phyloP scores from a whole-genome alignment of 2,888 invertebrate genomes.

The Tholera decimalis region DNA sequence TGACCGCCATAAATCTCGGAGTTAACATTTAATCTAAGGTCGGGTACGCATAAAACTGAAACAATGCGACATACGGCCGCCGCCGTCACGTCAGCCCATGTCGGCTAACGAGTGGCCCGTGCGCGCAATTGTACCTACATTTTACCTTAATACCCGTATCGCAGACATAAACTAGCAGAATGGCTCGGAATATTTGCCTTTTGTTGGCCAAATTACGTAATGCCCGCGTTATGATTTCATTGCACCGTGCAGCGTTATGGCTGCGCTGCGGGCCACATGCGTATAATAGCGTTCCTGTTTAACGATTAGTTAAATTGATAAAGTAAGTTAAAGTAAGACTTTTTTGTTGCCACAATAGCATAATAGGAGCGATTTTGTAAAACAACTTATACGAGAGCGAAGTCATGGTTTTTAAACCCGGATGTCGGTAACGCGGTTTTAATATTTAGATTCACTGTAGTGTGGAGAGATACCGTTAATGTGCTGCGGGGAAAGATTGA shows the following conservation, averaged over 20 bases:
- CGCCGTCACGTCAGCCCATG: constrained; percentile 81
- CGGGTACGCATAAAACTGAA: constrained; percentile 86
- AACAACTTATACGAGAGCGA: constrained; percentile 69
- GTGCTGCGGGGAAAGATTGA: constrained; percentile 77
- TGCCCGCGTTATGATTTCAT: constrained; percentile 85
- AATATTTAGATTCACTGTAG: constrained; percentile 84
- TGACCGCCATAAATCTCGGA: constrained; percentile 87
- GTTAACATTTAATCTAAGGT: constrained; percentile 88
- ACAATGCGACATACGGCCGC: constrained; percentile 87
- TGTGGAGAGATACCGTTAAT: constrained; percentile 84
- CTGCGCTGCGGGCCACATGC: constrained; percentile 64
- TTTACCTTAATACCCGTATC: constrained; percentile 89
- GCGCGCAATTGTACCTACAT: constrained; percentile 88
- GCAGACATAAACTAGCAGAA: constrained; percentile 87
- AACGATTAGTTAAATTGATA: constrained; percentile 65
- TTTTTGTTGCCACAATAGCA: constrained; percentile 67
- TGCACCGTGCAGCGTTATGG: constrained; percentile 67
- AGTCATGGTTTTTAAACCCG: constrained; percentile 84
- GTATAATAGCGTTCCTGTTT: constrained; percentile 62
- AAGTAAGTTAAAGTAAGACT: constrained; percentile 58
- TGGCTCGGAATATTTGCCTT: constrained; percentile 85
- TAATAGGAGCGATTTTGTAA: constrained; percentile 74
- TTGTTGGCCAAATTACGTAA: constrained; percentile 88
- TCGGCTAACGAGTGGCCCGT: constrained; percentile 89
- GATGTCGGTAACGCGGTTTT: constrained; percentile 80